phyloP scores from a whole-genome alignment of 2,888 invertebrate species.

The Limnephilus rhombicus region DNA sequence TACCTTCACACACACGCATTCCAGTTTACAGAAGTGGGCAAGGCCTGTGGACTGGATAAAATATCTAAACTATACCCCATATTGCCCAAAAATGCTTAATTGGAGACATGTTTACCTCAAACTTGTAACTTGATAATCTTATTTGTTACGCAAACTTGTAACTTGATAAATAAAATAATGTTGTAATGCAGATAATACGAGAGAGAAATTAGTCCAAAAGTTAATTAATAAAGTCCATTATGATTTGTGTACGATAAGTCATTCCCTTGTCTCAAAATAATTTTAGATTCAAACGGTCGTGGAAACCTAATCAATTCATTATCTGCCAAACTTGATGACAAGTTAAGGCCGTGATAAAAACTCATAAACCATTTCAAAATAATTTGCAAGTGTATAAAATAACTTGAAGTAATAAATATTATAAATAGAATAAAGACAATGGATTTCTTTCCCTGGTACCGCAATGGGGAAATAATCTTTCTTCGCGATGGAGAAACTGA shows the following conservation, averaged over 20 bases:
- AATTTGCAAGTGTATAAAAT: not conserved
- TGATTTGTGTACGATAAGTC: not conserved
- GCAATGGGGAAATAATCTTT: not conserved
- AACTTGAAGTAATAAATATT: not conserved
- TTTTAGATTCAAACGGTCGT: not conserved
- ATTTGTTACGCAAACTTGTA: not conserved
- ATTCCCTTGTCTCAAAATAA: not conserved
- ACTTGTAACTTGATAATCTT: not conserved
- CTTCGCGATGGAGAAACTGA: not conserved
- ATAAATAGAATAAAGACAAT: not conserved
- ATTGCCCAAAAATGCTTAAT: too few species aligned
- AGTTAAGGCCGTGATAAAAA: not conserved
- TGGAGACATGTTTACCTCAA: not conserved
- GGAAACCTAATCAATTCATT: not conserved
- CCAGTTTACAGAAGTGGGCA: too few species aligned
- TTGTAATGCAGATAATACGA: not conserved
- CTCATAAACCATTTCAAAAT: not conserved
- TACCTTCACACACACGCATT: too few species aligned
- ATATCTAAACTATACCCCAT: too few species aligned
- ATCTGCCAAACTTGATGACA: not conserved
- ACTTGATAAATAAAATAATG: not conserved
- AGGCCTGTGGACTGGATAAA: too few species aligned
- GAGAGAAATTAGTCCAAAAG: not conserved
- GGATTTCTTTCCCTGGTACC: not conserved
- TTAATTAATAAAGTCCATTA: not conserved